Conservation (phyloP, 2,797 vertebrate genomes). For the Nasua narica region DNA sequence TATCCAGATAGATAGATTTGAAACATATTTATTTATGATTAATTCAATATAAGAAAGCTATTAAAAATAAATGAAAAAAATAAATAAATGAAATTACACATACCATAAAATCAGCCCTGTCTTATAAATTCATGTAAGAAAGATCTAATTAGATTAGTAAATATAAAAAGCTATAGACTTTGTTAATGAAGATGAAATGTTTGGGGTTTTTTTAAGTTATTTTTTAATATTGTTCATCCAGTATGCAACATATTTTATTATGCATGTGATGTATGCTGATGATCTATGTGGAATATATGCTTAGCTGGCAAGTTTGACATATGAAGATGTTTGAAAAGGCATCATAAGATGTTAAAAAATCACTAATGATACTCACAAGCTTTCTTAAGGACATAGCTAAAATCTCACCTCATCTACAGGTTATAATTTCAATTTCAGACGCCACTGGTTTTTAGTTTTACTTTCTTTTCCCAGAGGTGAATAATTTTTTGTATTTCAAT, state of each 20-base stretch:
- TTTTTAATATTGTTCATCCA: not conserved
- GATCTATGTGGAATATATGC: not conserved
- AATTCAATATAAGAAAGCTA: not conserved
- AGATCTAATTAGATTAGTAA: not conserved
- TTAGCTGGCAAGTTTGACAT: not conserved
- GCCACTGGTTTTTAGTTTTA: not conserved
- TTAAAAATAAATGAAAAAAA: slow-evolving; percentile 1
- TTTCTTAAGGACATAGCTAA: not conserved
- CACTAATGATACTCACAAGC: not conserved
- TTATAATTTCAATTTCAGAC: not conserved
- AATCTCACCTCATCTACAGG: not conserved
- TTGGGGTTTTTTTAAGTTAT: not conserved
- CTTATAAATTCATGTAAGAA: slow-evolving; percentile 29
- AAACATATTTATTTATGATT: not conserved
- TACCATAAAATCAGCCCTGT: not conserved
- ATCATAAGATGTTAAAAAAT: not conserved
- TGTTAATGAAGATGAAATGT: not conserved
- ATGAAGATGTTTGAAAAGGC: not conserved
- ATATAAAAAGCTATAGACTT: not conserved
- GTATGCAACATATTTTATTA: not conserved
- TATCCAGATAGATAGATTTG: not conserved
- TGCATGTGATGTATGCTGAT: not conserved
- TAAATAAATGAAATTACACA: slow-evolving; percentile 7
- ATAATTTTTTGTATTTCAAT: not conserved
- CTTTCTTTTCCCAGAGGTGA: not conserved